Evolutionary conservation across 2,888 invertebrate genomes (phyloP), one percentile per base, ranked within the genome.

Genomic region (Zonitis immaculata): DNA sequence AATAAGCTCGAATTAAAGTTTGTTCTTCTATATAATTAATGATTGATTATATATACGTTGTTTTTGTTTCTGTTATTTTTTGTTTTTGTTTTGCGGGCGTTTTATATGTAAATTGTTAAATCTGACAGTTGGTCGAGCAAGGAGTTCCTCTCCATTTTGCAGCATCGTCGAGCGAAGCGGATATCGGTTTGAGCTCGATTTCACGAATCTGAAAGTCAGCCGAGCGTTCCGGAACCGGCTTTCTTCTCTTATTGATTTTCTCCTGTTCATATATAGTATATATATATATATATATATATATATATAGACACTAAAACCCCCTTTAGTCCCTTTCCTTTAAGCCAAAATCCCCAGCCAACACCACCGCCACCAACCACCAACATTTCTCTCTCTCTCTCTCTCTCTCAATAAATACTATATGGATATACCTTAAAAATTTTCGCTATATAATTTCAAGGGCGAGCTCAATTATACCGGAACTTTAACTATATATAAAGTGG

Each of bases 171-270:
- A 74, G 72, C 74, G 71, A 65, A 72, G 70, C 72, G 73, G 73
- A 73, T 72, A 73, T 73, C 73, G 73, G 72, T 73, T 73, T 68
- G 72, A 70, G 75, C 73, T 75, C 74, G 73, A 74, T 75, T 75
- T 75, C 75, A 74, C 75, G 76, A 76, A 76, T 76, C 76, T 76
- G 75, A 75, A 73, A 74, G 71, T 71, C 75, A 76, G 75, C 75
- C 73, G 74, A 75, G 73, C 76, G 76, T 76, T 76, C 76, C 75
- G 76, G 76, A 76, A 76, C 75, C 73, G 74, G 73, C 74, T 75
- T 76, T 76, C 75, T 75, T 75, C 74, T 72, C 73, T 75, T 76
- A 76, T 76, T 76, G 76, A 76, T 76, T 76, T 76, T 75, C 74
- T 70, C 69, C 68, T 65, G 68, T 64, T 67, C 68, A 63, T 66